Percentiles rank a stretch among this genome's conserved stretches.
Conservation (phyloP, 2,113 vertebrate genomes). For the Symphodus melops region DNA sequence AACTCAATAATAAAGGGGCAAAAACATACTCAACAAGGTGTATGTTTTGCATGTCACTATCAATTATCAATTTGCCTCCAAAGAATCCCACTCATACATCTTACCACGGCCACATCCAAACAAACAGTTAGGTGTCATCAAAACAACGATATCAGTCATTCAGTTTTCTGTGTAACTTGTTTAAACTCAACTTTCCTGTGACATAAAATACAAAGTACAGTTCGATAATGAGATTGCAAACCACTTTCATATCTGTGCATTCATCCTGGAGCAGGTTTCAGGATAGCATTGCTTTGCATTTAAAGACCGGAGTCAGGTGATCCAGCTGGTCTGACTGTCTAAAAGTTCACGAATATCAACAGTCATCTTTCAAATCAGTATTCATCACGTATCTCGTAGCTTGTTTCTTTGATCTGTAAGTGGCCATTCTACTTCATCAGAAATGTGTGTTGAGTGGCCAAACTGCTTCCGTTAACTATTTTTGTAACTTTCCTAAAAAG, state of each 20-base stretch:
- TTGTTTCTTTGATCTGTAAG: not conserved
- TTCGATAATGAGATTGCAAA: no score
- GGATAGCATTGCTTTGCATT: not conserved
- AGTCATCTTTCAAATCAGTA: not conserved
- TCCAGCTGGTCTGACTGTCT: no score
- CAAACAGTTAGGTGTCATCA: not conserved
- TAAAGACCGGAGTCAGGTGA: not conserved
- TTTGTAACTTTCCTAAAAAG: not conserved
- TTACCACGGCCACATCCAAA: conserved; percentile 20
- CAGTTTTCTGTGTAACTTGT: not conserved
- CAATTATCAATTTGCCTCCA: conserved; percentile 10
- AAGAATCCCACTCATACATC: not conserved
- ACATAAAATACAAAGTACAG: conserved; percentile 2
- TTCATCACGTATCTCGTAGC: not conserved
- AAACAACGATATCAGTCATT: conserved; percentile 2
- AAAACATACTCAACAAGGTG: conserved; percentile 9
- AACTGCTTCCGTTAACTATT: not conserved
- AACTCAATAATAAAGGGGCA: conserved; percentile 19
- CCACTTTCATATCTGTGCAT: no score
- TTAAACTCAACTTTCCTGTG: not conserved
- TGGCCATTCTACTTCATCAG: not conserved
- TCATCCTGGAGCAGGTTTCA: no score
- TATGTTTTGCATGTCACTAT: not conserved
- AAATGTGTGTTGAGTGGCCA: not conserved
- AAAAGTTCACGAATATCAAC: not conserved